Percentiles rank a stretch among this genome's conserved stretches.
Evolutionary conservation across 2,888 invertebrate genomes (phyloP).

Genomic region (Microctonus brassicae): DNA sequence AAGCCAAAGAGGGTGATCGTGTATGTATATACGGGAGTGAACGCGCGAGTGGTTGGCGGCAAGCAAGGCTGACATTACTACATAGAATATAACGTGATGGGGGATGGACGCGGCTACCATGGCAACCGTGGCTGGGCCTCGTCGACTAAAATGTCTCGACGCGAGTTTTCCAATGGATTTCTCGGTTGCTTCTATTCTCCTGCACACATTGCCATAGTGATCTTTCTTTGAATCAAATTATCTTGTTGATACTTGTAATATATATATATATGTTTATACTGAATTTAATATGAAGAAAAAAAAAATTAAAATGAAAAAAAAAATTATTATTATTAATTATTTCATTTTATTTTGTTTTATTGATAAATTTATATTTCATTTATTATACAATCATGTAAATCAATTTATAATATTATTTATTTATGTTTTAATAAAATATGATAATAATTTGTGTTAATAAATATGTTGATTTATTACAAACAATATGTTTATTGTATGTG

Average conservation of each 20-base stretch:
- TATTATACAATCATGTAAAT: not conserved
- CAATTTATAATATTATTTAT: not conserved
- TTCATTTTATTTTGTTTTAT: not conserved
- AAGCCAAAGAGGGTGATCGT: slow-evolving; percentile 26
- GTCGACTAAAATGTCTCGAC: slow-evolving; percentile 45
- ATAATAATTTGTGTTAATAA: not conserved
- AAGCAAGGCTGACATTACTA: slow-evolving; percentile 32
- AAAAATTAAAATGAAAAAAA: no score
- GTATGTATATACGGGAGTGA: slow-evolving; percentile 16
- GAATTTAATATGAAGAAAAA: no score
- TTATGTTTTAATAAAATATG: not conserved
- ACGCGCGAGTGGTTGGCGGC: slow-evolving; percentile 26
- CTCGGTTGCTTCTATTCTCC: slow-evolving; percentile 39
- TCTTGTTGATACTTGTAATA: not conserved
- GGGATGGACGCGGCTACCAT: slow-evolving; percentile 65
- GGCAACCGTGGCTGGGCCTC: slow-evolving; percentile 65
- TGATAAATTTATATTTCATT: not conserved
- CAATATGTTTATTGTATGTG: not conserved
- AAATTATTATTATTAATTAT: no score
- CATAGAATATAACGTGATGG: slow-evolving; percentile 37
- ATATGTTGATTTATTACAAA: not conserved
- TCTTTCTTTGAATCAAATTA: slow-evolving; percentile 3
- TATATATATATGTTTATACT: not conserved
- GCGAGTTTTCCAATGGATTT: slow-evolving; percentile 61
- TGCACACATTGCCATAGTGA: slow-evolving; percentile 18